These are phyloP conservation scores for Ectemnius continuus DNA, from an alignment of 2,888 invertebrate genomes.

Conservation along the genomic window DNA sequence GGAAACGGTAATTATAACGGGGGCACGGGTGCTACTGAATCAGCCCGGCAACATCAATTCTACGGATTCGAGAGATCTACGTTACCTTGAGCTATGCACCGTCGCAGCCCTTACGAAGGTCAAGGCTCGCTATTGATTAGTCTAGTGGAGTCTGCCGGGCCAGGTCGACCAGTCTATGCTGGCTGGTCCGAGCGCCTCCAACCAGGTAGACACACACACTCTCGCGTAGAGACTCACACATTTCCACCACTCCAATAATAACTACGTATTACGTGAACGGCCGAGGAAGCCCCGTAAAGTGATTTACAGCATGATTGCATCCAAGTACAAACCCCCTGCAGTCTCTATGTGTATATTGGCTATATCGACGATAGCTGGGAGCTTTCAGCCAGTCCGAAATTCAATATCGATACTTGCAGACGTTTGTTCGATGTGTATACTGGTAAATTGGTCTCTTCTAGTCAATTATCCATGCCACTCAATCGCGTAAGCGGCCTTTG, in stretches of 20 bases:
- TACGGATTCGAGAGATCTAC: background rate
- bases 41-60: too few species aligned
- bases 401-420: constrained; percentile 23
- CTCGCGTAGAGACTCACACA: background rate
- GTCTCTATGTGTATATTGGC: background rate
- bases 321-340: constrained; percentile 13
- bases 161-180: constrained; percentile 30
- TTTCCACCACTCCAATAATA: constrained; percentile 12
- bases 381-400: constrained; percentile 22
- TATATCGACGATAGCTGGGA: background rate
- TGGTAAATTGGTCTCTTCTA: constrained; percentile 32
- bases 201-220: background rate
- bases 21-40: too few species aligned
- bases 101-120: constrained; percentile 57
- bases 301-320: constrained; percentile 41
- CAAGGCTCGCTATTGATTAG: constrained; percentile 62
- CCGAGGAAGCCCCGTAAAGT: constrained; percentile 38
- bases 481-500: constrained; percentile 36
- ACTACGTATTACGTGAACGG: constrained; percentile 38
- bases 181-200: constrained; percentile 14
- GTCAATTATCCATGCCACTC: constrained; percentile 5
- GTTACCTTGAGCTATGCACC: constrained; percentile 46
- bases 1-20: too few species aligned
- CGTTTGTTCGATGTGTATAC: constrained; percentile 6
- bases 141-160: constrained; percentile 45